Evolutionary conservation across 1,140 invertebrate species (phyloP), one percentile per base, ranked within the genome.

Genomic region (Elysia chlorotica): DNA sequence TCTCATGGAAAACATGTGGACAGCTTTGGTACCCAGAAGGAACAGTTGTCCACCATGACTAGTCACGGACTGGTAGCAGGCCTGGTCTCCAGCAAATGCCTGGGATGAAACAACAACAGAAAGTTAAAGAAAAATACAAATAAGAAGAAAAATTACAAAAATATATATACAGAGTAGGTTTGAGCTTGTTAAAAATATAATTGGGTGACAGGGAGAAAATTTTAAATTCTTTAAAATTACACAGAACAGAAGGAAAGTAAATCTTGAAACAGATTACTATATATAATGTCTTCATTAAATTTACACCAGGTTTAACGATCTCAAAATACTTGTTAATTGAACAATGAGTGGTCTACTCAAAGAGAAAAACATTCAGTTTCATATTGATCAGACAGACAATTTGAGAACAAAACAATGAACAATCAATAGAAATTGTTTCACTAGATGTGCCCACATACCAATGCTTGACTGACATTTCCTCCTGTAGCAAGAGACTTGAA

Each of bases 11-110:
- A 96, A 90, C 19, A 93, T 90, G 85, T 95, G 92, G 57, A 96
- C 90, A 59, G 91, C 92, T 79, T 92, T 92, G 0, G 93, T 93
- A 0, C 96, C 96, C 31, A 99, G 88, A 1, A 98, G 81, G 67
- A 96, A 90, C 17, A 98, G 85, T 78, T 96, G 93, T 62, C 92
- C 93, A 48, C 93, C 93, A 75, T 92, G 91, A 65, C 92, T 93
- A 69, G 94, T 91, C 25, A 96, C 90, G 23, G 96, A 96, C 79
- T 97, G 96, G 79, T 96, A 96, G 82, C 95, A 96, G 6, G 95
- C 95, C 79, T 92, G 90, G 85, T 95, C 93, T 0, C 95, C 95
- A 54, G 93, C 93, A 71, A 91, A 86, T 0, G 95, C 96, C 92
- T 85, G 71, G 4, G 71, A 65, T 73, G 65, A 19, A 53, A 37